A percentile compares a stretch with the other conserved stretches of the same genome.
These are phyloP conservation scores for Laspeyria flexula DNA, from an alignment of 2,888 invertebrate genomes.

Conservation along the genomic window DNA sequence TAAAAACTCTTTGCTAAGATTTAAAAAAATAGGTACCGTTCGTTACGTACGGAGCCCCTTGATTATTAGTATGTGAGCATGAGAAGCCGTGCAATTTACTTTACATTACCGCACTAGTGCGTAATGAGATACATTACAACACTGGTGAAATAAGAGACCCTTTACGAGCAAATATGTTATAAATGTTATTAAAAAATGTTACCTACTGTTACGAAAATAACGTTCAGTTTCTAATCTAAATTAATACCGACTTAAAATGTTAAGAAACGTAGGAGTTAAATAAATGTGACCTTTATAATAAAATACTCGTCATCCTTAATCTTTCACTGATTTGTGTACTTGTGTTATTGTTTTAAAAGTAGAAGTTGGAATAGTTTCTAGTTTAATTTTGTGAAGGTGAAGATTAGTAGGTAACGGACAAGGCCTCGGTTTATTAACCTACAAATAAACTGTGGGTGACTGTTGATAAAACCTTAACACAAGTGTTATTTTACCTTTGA, in stretches of 20 bases:
- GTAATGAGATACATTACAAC: too few relatives aligned
- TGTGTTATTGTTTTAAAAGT: constrained; percentile 62
- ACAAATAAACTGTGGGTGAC: constrained; percentile 40
- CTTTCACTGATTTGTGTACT: constrained; percentile 58
- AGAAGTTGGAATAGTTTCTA: constrained; percentile 64
- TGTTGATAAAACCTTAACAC: constrained; percentile 17
- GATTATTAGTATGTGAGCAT: too few relatives aligned
- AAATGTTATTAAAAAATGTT: constrained; percentile 5
- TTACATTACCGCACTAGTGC: too few relatives aligned
- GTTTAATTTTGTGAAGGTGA: constrained; percentile 67
- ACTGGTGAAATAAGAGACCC: too few relatives aligned
- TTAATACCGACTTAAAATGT: constrained; percentile 23
- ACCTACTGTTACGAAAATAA: constrained; percentile 7
- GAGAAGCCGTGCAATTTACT: too few relatives aligned
- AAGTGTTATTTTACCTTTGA: constrained; percentile 47
- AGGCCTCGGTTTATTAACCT: constrained; percentile 60
- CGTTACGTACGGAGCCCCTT: too few relatives aligned
- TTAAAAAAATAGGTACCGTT: too few relatives aligned
- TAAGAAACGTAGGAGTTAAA: constrained; percentile 20
- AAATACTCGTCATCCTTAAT: constrained; percentile 59
- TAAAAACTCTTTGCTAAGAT: too few relatives aligned
- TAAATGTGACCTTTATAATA: constrained; percentile 46
- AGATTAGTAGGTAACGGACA: constrained; percentile 52
- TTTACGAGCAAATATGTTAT: too few relatives aligned
- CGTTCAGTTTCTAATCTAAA: constrained; percentile 6